Conservation (phyloP, 2,888 invertebrate genomes). For the Oxystoma pomonae region DNA sequence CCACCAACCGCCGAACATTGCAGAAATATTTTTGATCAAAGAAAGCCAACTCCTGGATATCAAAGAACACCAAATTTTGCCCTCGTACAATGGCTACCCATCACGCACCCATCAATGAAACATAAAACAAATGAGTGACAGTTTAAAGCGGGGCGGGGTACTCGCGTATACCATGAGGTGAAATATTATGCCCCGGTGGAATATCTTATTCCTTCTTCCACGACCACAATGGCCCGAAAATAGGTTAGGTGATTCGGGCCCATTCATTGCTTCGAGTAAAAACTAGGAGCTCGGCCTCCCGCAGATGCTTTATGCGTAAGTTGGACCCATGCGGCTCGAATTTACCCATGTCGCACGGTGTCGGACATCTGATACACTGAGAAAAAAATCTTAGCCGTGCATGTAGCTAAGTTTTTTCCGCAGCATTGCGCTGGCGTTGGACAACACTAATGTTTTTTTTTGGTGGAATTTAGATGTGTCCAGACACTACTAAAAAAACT, state of each 20-base stretch:
- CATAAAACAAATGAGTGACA: conserved; percentile 43
- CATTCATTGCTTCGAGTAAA: conserved; percentile 47
- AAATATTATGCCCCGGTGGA: conserved; percentile 47
- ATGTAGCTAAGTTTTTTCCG: no score
- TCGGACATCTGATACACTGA: conserved; percentile 13
- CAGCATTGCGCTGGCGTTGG: no score
- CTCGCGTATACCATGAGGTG: conserved; percentile 33
- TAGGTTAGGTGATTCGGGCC: conserved; percentile 40
- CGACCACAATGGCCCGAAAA: conserved; percentile 41
- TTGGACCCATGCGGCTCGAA: conserved; percentile 14
- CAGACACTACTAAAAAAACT: no score
- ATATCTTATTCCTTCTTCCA: conserved; percentile 44
- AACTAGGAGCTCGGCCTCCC: conserved; percentile 47
- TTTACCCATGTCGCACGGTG: conserved; percentile 28
- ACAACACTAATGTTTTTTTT: no score
- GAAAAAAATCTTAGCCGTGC: no score
- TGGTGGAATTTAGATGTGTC: no score
- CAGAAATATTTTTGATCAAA: background rate
- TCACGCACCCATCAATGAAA: conserved; percentile 34
- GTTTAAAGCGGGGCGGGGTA: conserved; percentile 44
- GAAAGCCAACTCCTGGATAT: background rate
- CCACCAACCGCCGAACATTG: background rate
- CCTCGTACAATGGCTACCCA: background rate
- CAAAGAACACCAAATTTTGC: background rate
- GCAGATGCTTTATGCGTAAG: conserved; percentile 42